Evolutionary conservation across 2,113 vertebrate genomes (phyloP).

Genomic region (Caracal caracal): DNA sequence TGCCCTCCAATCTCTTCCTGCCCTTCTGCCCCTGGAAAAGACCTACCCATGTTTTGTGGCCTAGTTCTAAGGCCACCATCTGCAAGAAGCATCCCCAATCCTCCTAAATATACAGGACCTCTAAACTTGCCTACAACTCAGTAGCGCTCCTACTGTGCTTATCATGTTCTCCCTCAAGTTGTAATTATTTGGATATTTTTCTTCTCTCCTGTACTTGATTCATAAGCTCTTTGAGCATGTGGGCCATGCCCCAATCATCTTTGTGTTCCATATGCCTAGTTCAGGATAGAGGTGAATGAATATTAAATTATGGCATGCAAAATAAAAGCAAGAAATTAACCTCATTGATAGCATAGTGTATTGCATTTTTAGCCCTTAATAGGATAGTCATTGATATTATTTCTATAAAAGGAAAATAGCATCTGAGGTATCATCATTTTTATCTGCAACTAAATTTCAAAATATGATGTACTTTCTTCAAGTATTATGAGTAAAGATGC

Average conservation of each 20-base stretch:
- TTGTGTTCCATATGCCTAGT: not conserved
- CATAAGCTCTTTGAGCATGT: not conserved
- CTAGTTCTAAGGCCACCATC: not conserved
- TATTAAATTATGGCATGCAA: not conserved
- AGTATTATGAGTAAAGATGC: too few species aligned
- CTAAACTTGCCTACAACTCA: not conserved
- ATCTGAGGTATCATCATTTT: conserved; percentile 1
- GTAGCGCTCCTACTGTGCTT: not conserved
- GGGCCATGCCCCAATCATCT: not conserved
- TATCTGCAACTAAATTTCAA: conserved; percentile 66
- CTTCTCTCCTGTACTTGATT: not conserved
- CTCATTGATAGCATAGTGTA: not conserved
- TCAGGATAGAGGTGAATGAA: not conserved
- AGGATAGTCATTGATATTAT: not conserved
- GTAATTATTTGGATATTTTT: not conserved
- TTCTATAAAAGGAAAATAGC: conserved; percentile 57
- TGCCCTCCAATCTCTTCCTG: not conserved
- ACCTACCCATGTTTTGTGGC: not conserved
- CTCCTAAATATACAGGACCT: not conserved
- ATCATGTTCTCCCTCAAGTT: not conserved
- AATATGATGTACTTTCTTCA: conserved; percentile 29
- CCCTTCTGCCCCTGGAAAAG: not conserved
- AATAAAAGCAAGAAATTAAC: conserved; percentile 17
- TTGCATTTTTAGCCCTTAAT: not conserved
- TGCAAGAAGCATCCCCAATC: not conserved